phyloP scores from a whole-genome alignment of 2,113 vertebrate species.

The Asarcornis scutulata region DNA sequence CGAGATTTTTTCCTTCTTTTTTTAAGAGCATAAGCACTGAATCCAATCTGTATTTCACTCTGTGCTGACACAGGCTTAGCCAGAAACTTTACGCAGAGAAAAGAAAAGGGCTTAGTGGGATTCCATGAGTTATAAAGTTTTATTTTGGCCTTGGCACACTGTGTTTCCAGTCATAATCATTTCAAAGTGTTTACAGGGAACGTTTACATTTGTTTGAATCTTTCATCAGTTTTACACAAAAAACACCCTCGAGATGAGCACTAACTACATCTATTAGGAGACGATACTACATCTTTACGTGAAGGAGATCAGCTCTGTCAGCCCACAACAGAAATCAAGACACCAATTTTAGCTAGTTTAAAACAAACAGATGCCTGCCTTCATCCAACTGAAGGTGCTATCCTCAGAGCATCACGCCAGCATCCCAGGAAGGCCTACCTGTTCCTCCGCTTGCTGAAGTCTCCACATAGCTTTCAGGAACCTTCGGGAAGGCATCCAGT shows the following conservation, averaged over 20 bases:
- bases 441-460: slow-evolving; percentile 92
- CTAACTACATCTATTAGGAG: neutral
- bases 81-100: neutral
- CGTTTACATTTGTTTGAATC: neutral
- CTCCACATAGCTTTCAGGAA: slow-evolving; percentile 97
- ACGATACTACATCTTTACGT: neutral
- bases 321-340: neutral
- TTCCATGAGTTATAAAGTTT: neutral
- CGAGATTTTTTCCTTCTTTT: neutral
- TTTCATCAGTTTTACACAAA: neutral
- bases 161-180: neutral
- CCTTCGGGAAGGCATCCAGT: slow-evolving; percentile 96
- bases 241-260: neutral
- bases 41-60: neutral
- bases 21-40: neutral
- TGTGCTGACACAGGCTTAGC: neutral
- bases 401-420: neutral
- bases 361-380: neutral
- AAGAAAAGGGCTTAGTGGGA: neutral
- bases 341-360: neutral
- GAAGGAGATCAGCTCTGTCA: neutral
- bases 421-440: slow-evolving; percentile 74
- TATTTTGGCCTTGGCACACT: neutral
- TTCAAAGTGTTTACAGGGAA: neutral
- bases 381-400: neutral